Base-by-base conservation (phyloP, 2,113 vertebrate species). In the Enhydra lutris region DNA sequence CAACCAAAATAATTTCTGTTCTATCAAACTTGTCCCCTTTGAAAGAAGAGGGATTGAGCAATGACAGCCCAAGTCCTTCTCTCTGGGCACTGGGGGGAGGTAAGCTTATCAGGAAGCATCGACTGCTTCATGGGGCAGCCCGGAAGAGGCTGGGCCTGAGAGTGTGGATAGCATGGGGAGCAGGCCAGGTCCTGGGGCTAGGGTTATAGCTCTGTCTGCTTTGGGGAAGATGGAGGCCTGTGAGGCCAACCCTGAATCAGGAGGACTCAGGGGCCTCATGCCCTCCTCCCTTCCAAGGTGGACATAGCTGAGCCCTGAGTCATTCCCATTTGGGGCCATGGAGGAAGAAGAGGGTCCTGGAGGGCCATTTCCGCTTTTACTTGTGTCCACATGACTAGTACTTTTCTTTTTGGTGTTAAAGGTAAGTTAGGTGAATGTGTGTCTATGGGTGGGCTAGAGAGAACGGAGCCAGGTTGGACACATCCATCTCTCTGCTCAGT, bases 1-100 rank as follows among this genome's bases (percentile, higher is more conserved):
- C 34, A 93, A 76, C 17, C 31, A 93, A 74, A 57, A 36, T 67
- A 93, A 93, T 26, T 83, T 76, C 65, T 67, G 39, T 45, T 61
- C 63, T 79, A 24, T 79, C 26, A 8, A 69, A 20, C 7, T n/a
- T 34, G 36, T 47, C 34, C 45, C 67, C 24, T 55, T 2, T 47
- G 29, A 34, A 47, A 61, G 18, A 76, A 26, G 4, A 63, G 18
- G 3, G 7, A 8, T 8, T 39, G 13, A 63, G 29, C 36, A 29
- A 52, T 20, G 55, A 47, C 3, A 47, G 29, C 26, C 39, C 23
- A 74, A 21, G 12, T 11, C 34, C 7, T 42, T 61, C 29, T 57
- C 4, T 85, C 3, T 63, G 55, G 52, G 31, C 21, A 4, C 7
- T 23, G 29, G 5, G 4, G 7, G 17, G 15, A 84, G 31, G 36